Base-by-base conservation (phyloP, 2,888 invertebrate species). In the Hirtodrosophila histrioides region DNA sequence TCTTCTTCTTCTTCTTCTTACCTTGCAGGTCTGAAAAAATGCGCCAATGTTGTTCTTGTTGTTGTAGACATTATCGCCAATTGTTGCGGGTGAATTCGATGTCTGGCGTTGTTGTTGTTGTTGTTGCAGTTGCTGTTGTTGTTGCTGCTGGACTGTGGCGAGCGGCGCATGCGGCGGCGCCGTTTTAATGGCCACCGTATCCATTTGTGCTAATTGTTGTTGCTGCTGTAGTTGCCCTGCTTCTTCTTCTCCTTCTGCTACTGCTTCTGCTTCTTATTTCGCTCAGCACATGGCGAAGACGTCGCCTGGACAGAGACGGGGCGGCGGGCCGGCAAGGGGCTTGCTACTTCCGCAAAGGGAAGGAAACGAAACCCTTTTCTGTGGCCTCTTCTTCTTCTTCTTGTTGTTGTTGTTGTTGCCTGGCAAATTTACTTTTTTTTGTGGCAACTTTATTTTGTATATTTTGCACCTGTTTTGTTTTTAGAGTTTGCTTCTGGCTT, bases 11-110 rank as follows among this genome's bases (percentile, higher is more conserved):
- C 17, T 43, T 17, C 56, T 31, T 45, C 89, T 91, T 90, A 92
- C 92, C 92, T 92, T 92, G 91, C 92, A 92, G 55, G 92, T 92
- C 86, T 92, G 92, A 74, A 92, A 92, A 74, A 92, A 92, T 50
- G 92, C 92, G 72, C 92, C 92, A 86, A 92, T 82, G 75, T 70
- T 57, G 65, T 56, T 49, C 36, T 46, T 64, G 82, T 53, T 63
- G 54, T 51, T 73, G 64, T 50, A 53, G 45, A 62, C 58, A 49
- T 54, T 70, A 56, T 71, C 51, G 64, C 61, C 70, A 53, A 55
- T 69, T 70, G 62, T 57, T 65, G 61, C 60, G 17, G 75, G 62
- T 44, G 78, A 55, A 46, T 58, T 69, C 45, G 77, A 53, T 56
- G 75, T 61, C 23, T 79, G 80, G 10, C 68, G 63, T 8, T 82